Percentiles rank a stretch among this genome's conserved stretches.
Conservation (phyloP, 2,797 vertebrate genomes). For the Anisognathus igniventris region DNA sequence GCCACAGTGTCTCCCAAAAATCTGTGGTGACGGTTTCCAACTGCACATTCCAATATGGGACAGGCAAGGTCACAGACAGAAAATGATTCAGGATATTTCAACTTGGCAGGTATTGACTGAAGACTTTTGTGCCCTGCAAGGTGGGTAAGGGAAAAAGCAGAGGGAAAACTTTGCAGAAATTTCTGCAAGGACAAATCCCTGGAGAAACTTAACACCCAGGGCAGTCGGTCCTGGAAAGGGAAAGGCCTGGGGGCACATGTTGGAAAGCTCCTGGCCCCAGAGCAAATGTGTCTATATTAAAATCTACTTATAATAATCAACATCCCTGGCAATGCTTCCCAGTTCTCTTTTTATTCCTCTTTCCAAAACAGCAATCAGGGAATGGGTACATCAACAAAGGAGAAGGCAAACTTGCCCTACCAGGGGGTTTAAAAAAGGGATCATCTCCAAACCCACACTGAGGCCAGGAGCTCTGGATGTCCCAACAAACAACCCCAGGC, state of each 20-base stretch:
- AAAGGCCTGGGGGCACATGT: neutral
- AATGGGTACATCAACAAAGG: neutral
- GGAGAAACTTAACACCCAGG: neutral
- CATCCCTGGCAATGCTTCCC: neutral
- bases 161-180: neutral
- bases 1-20: neutral
- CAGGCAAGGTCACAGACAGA: neutral
- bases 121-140: neutral
- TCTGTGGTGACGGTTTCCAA: neutral
- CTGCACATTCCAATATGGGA: neutral
- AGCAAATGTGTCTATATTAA: neutral
- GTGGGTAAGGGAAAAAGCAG: neutral
- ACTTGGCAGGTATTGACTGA: neutral
- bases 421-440: neutral
- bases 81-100: neutral
- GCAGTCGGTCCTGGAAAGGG: neutral
- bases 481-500: fast-evolving
- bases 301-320: neutral
- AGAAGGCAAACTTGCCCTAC: neutral
- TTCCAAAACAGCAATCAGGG: neutral
- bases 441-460: neutral
- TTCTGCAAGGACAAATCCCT: neutral
- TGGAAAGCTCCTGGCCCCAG: neutral
- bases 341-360: neutral
- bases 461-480: neutral